Evolutionary conservation across 2,113 vertebrate genomes (phyloP).

Genomic region (Emydura subglobosa): DNA sequence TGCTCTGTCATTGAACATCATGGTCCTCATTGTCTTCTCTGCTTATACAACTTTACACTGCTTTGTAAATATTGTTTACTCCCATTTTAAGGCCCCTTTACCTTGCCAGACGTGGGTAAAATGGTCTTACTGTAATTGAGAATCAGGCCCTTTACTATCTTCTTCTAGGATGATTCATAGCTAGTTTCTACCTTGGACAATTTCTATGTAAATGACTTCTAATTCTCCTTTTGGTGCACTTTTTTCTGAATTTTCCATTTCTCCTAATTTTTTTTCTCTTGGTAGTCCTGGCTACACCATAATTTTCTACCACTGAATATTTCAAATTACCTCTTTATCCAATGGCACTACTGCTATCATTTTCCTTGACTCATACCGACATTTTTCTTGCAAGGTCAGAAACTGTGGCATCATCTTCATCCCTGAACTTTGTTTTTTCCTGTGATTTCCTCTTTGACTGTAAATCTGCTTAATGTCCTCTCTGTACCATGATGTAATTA

Average conservation of each 20-base stretch:
- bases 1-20: neutral
- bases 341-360: neutral
- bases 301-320: constrained; percentile 40
- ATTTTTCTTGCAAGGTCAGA: constrained; percentile 14
- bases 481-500: neutral
- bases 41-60: neutral
- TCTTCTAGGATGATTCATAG: neutral
- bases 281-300: constrained; percentile 11
- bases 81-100: neutral
- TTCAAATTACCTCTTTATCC: neutral
- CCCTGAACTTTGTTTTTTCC: neutral
- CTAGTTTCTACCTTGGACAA: neutral
- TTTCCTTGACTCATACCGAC: neutral
- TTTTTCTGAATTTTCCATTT: neutral
- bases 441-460: neutral
- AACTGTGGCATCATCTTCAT: constrained; percentile 23
- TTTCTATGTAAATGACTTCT: constrained; percentile 2
- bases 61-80: neutral
- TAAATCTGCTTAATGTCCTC: neutral
- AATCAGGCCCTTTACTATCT: neutral
- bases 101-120: neutral
- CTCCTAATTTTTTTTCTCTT: neutral
- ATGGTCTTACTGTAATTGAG: neutral
- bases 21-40: neutral
- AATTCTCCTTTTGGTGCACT: neutral